Percentiles rank a stretch among this genome's conserved stretches.
Conservation (phyloP, 2,113 vertebrate species). For the Saguinus imperator region DNA sequence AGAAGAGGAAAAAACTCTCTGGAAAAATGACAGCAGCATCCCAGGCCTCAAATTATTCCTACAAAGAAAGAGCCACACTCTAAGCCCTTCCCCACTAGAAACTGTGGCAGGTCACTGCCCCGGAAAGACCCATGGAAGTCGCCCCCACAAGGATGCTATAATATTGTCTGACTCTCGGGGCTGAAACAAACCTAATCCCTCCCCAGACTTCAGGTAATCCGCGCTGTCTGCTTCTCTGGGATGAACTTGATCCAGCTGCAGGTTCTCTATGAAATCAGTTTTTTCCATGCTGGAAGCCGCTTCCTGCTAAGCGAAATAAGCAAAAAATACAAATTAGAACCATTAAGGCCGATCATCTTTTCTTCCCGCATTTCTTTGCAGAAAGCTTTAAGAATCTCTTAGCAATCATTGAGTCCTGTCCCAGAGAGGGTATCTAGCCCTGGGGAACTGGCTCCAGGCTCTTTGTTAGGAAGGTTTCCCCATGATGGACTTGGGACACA, state of each 20-base stretch:
- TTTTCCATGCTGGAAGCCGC: not conserved
- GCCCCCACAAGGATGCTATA: not conserved
- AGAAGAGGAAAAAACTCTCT: not conserved
- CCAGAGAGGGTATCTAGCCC: not conserved
- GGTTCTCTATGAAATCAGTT: not conserved
- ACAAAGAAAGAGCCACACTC: not conserved
- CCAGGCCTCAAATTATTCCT: not conserved
- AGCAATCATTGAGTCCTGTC: too few relatives aligned
- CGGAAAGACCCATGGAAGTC: not conserved
- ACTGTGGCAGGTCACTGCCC: not conserved
- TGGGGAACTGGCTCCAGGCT: not conserved
- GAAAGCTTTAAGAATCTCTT: not conserved
- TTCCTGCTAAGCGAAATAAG: not conserved
- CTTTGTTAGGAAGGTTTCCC: not conserved
- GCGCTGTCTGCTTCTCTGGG: constrained; percentile 24
- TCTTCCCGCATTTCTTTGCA: not conserved
- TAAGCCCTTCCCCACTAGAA: not conserved
- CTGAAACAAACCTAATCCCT: not conserved
- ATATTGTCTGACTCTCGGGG: not conserved
- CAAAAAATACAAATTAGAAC: not conserved
- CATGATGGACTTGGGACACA: not conserved
- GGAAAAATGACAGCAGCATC: not conserved
- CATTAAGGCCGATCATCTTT: not conserved
- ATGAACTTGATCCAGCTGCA: constrained; percentile 44
- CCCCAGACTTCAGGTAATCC: too few relatives aligned